Percentiles rank a stretch among this genome's conserved stretches.
These are phyloP conservation scores for Hemiprocne comata DNA, from an alignment of 2,113 vertebrate species.

Conservation along the genomic window DNA sequence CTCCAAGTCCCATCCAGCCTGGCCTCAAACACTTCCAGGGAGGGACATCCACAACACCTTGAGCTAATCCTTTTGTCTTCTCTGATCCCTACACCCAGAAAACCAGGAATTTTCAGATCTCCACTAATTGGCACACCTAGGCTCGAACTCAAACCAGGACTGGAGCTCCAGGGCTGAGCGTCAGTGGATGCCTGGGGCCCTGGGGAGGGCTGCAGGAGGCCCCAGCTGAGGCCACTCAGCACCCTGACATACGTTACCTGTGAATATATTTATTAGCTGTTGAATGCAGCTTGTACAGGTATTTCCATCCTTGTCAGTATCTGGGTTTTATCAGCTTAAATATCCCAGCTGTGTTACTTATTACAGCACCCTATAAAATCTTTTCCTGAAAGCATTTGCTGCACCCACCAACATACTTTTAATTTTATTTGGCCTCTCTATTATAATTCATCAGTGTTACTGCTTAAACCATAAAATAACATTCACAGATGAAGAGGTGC, in stretches of 20 bases:
- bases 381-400: not conserved
- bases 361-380: not conserved
- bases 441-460: not conserved
- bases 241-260: accelerated
- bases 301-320: not conserved
- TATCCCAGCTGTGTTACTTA: not conserved
- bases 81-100: not conserved
- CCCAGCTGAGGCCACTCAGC: not conserved
- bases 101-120: not conserved
- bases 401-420: not conserved
- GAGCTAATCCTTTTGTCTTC: not conserved
- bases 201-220: accelerated
- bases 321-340: not conserved
- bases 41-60: too few species aligned
- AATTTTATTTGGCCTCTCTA: not conserved
- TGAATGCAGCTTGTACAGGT: not conserved
- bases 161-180: not conserved
- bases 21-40: too few species aligned
- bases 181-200: not conserved
- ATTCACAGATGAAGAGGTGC: not conserved
- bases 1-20: too few species aligned
- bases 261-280: not conserved
- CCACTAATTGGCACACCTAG: not conserved
- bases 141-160: not conserved
- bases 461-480: not conserved